Base-by-base conservation (phyloP, 2,888 invertebrate species). In the Dryocosmus kuriphilus region DNA sequence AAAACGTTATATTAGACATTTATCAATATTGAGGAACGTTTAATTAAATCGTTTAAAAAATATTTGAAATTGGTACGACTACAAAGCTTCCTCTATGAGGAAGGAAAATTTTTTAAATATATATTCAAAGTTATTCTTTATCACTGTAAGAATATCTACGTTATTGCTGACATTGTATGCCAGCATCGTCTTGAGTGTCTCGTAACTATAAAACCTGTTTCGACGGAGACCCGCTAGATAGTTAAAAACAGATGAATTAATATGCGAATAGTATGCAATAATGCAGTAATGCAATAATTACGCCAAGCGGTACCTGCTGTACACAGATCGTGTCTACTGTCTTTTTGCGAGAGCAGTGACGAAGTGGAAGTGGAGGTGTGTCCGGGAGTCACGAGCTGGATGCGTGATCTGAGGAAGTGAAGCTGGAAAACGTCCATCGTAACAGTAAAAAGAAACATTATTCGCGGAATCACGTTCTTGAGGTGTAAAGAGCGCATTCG, bases 351-450 rank as follows among this genome's bases (percentile, higher is more conserved):
- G 41, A 41, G 24, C 41, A 27, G 46, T 30, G 67, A 67, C 67
- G 46, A 46, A 67, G 67, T 67, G n/a, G 67, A 27, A 46, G 24
- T n/a, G 67, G 46, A 67, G 67, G 67, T 67, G 67, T 67, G 67
- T 46, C 67, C 27, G 8, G 67, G 46, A 46, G 27, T 67, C 67
- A 67, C 46, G 46, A 67, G 27, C 24, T 67, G 14, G 24, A 67
- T 46, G 67, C 67, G 24, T 67, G 46, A 67, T 67, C 67, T 67
- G 24, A 46, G 27, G 46, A 67, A 67, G 27, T 67, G 46, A 67
- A 46, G 67, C 16, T 46, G 41, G 41, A 41, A 38, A 67, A 67
- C 27, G 46, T 46, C 19, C 11, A n/a, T 67, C 67, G 27, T 67
- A 46, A 67, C 27, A 67, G 67, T 67, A 67, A 67, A 67, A 67